Conservation (phyloP, 2,113 vertebrate genomes). For the Mus musculus region DNA sequence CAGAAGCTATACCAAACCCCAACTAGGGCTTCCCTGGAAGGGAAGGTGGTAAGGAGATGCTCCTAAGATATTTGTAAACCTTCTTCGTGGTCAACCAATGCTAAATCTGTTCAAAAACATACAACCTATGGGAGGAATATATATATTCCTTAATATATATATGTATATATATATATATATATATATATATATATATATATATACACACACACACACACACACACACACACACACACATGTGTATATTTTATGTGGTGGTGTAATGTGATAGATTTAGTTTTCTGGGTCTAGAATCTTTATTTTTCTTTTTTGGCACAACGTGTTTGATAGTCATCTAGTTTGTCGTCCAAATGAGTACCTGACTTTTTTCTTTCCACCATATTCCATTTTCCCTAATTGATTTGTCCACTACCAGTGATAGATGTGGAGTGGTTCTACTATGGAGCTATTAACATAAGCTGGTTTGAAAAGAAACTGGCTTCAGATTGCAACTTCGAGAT, state of each 20-base stretch:
- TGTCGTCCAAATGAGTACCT: not conserved
- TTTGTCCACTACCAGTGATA: not conserved
- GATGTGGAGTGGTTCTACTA: not conserved
- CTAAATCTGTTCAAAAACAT: not conserved
- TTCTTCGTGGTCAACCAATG: not conserved
- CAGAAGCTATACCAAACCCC: not conserved
- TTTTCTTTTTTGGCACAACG: not conserved
- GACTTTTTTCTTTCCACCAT: not conserved
- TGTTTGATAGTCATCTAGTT: not conserved
- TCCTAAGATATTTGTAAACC: not conserved
- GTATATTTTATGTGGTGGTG: too few species aligned
- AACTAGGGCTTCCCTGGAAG: not conserved
- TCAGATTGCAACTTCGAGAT: not conserved
- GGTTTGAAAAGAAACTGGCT: not conserved
- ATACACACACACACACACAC: too few species aligned
- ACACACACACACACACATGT: too few species aligned
- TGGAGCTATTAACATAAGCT: not conserved
- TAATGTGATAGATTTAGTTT: not conserved
- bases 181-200: too few species aligned
- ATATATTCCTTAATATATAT: not conserved
- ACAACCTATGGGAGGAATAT: not conserved
- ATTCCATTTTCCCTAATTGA: not conserved
- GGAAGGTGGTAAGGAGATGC: rapidly evolving
- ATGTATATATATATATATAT: too few species aligned
- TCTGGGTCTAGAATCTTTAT: not conserved